Percentiles rank a stretch among this genome's conserved stretches.
phyloP scores from a whole-genome alignment of 2,113 vertebrate species.

The Dromaius novaehollandiae region DNA sequence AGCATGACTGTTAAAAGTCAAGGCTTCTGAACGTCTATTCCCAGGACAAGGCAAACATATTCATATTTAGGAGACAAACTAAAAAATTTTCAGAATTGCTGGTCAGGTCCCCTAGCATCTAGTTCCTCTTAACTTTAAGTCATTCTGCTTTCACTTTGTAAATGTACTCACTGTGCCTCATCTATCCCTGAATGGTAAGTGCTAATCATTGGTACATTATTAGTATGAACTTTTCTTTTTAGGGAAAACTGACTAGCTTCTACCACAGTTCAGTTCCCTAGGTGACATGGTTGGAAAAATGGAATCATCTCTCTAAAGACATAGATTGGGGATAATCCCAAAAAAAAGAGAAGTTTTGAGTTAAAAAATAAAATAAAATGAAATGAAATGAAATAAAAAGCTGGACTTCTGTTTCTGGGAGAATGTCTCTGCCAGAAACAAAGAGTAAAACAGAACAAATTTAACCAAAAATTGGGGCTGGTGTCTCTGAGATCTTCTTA shows the following conservation, averaged over 20 bases:
- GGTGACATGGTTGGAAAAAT: neutral
- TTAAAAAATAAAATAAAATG: neutral
- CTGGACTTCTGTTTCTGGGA: neutral
- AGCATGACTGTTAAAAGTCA: neutral
- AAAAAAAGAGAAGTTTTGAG: neutral
- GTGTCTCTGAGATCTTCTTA: neutral
- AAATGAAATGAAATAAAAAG: neutral
- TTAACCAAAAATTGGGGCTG: neutral
- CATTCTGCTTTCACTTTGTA: neutral
- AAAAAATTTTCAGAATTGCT: neutral
- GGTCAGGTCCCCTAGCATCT: neutral
- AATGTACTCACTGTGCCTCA: neutral
- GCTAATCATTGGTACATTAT: neutral
- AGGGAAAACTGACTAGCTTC: neutral
- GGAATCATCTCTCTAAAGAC: neutral
- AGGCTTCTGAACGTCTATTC: neutral
- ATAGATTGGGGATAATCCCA: neutral
- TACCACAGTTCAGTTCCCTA: neutral
- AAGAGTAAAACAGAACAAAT: neutral
- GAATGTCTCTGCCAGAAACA: neutral
- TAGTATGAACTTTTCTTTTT: neutral
- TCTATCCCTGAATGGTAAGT: neutral
- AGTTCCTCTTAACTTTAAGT: neutral
- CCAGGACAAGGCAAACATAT: neutral
- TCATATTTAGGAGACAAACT: neutral